Base-by-base conservation (phyloP, 2,888 invertebrate species). In the Ennomos fuscantarius region DNA sequence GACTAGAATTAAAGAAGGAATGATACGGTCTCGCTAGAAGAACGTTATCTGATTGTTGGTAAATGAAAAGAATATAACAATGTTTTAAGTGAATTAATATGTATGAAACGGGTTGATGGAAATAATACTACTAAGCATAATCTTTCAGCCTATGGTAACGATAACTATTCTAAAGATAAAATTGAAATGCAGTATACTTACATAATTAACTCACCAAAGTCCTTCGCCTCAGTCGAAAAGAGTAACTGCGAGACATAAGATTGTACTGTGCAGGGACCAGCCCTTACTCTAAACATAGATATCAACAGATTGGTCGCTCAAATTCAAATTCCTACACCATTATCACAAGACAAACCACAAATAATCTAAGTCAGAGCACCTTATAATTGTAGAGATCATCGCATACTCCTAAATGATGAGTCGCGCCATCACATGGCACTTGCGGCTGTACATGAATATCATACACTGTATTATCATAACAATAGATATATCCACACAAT, bases 321-420 rank as follows among this genome's bases (percentile, higher is more conserved):
- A 79, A 82, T 82, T 84, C 79, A 77, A 82, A 81, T 82, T 79
- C 80, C 79, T 86, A 85, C 72, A 75, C 76, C 82, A 79, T 81
- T 87, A 89, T 89, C 90, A 89, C 89, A 88, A 86, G 86, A 86
- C 82, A 81, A 83, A 82, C 83, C 86, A 82, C 81, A 82, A 86
- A 86, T 89, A 86, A 86, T 85, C 88, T 90, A 91, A 84, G 80
- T 87, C 86, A 89, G 91, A 93, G 93, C 92, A 93, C 92, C 92
- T 92, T 90, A 90, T 88, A 91, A 92, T 92, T 90, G 91, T 92
- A 92, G 92, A 92, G 90, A 92, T 92, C 92, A 90, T 86, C 83
- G 82, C 85, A 83, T 76, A 84, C 79, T 81, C 70, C 78, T 76
- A 82, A 81, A 83, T 82, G 85, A 82, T 78, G 79, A 76, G 71